These are phyloP conservation scores for Agriopis aurantiaria DNA, from an alignment of 2,888 invertebrate genomes.

Conservation along the genomic window DNA sequence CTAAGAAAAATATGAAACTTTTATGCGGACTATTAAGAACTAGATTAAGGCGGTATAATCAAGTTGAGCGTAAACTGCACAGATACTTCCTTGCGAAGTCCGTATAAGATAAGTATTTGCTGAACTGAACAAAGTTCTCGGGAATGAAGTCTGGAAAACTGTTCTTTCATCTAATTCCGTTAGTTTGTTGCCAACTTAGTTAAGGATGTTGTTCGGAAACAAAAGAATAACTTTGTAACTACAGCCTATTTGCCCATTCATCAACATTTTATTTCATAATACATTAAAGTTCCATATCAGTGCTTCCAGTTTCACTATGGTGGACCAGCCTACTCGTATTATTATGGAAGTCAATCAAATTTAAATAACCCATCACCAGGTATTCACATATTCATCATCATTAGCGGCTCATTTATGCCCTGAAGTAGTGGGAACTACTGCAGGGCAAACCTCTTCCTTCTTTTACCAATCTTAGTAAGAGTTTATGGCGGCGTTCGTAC, in stretches of 20 bases:
- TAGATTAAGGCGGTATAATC: slow-evolving; percentile 58
- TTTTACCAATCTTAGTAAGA: no score
- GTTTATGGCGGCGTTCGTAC: no score
- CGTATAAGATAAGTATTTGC: slow-evolving; percentile 42
- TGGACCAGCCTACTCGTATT: no score
- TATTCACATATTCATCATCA: no score
- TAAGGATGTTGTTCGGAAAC: slow-evolving; percentile 2
- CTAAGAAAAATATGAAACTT: slow-evolving; percentile 53
- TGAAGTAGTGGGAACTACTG: no score
- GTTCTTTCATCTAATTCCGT: slow-evolving; percentile 20
- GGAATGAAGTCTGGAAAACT: slow-evolving; percentile 24
- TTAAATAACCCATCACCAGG: no score
- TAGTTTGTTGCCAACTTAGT: slow-evolving; percentile 4
- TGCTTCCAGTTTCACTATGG: no score
- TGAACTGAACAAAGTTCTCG: slow-evolving; percentile 23
- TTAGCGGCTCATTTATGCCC: no score
- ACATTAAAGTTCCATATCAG: no score
- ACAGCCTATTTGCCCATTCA: background rate
- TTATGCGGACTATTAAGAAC: slow-evolving; percentile 56
- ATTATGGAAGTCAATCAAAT: no score
- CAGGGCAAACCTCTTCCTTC: no score
- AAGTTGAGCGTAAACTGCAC: slow-evolving; percentile 58
- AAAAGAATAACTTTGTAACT: background rate
- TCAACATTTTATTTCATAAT: no score
- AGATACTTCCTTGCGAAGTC: slow-evolving; percentile 44